These are phyloP conservation scores for Turritopsis rubra DNA, from an alignment of 30 jellyfish, hydroid and myxozoan genomes.

Conservation along the genomic window DNA sequence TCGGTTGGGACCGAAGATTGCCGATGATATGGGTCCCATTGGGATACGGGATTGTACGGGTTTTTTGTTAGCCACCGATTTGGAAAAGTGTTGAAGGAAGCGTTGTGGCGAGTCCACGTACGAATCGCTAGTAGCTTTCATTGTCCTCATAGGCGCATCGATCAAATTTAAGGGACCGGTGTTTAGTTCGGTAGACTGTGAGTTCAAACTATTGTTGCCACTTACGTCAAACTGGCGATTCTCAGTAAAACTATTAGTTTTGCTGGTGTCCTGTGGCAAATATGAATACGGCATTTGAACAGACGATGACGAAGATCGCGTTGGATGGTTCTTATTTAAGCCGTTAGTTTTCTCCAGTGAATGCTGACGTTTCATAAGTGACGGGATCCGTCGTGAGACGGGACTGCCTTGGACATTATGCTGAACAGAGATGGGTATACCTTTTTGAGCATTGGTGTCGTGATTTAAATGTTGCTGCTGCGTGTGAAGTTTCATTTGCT, in stretches of 20 bases:
- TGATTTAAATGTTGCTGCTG: not conserved
- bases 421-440: conserved; percentile 18
- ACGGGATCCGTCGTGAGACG: conserved; percentile 19
- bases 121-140: not conserved
- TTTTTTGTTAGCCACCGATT: conserved; percentile 16
- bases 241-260: not conserved
- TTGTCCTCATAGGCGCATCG: conserved; percentile 22
- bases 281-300: not conserved
- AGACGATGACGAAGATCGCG: not conserved
- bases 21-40: conserved; percentile 31
- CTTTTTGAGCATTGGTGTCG: not conserved
- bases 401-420: conserved; percentile 29
- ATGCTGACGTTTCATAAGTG: conserved; percentile 19
- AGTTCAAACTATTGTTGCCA: not conserved
- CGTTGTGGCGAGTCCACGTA: conserved; percentile 31
- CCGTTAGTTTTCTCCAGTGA: conserved; percentile 15
- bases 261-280: not conserved
- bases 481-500: not conserved
- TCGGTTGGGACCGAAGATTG: conserved; percentile 19
- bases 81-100: conserved; percentile 24
- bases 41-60: conserved; percentile 29
- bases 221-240: not conserved
- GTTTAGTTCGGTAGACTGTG: not conserved
- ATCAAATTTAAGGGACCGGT: conserved; percentile 16
- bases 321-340: not conserved